Base-by-base conservation (phyloP, 2,797 vertebrate species). In the Silurus aristotelis region DNA sequence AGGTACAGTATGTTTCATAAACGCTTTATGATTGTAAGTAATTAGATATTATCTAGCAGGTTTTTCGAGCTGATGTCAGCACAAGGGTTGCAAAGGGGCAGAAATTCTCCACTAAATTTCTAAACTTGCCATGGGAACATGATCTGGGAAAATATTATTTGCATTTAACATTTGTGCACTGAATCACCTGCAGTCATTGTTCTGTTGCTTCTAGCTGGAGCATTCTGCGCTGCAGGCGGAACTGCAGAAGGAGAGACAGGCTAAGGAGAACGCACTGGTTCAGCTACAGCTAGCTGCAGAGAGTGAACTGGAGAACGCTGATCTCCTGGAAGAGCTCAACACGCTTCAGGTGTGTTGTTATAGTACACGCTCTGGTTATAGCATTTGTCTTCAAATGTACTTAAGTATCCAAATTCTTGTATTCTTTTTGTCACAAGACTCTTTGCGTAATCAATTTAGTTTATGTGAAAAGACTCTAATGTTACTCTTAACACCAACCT, bases 181-280 rank as follows among this genome's bases (percentile, higher is more conserved):
- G 31, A 61, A 43, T 14, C 61, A 22, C 10, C 20, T 79, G 43
- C 13, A 64, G 0, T 77, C 9, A 77, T 1, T 61, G 2, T 71
- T 58, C 27, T 67, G 58, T 73, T 71, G 43, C 82, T 67, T 77
- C 55, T 84, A 97, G 96, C 89, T 95, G 88, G 95, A 97, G 83
- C 90, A 94, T 6, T 93, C 94, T 66, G 91, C 95, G 14, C 90
- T 96, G 84, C 94, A 95, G 83, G 94, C 89, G 43, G 95, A 96
- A 84, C 92, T 96, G 81, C 91, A 94, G 84, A 95, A 95, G 87
- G 95, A 96, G 89, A 94, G 91, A 71, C 93, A 94, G 27, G 92
- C 94, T 17, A 91, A 95, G 60, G 93, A 95, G 85, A 94, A 92
- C 38, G 95, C 94, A 52, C 89, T 94, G 68, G 87, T 83, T 84